phyloP scores from a whole-genome alignment of 2,797 vertebrate species.

The Myioborus miniatus region DNA sequence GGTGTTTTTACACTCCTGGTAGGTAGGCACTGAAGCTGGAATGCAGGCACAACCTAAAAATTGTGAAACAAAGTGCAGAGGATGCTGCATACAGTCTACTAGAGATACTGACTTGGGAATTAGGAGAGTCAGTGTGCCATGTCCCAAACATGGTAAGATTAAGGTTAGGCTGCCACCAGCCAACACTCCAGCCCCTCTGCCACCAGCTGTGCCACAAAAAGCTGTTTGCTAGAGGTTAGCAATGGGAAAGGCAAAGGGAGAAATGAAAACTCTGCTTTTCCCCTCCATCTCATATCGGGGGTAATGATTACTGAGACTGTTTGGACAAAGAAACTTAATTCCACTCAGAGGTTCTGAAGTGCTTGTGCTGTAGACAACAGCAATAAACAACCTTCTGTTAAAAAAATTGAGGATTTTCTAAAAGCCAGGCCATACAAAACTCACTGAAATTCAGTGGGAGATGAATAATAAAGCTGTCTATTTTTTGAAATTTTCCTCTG shows the following conservation, averaged over 20 bases:
- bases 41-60: background rate
- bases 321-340: background rate
- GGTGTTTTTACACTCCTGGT: background rate
- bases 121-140: background rate
- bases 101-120: background rate
- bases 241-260: background rate
- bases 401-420: background rate
- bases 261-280: background rate
- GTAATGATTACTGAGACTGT: background rate
- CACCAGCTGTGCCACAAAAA: background rate
- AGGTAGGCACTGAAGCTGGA: background rate
- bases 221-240: background rate
- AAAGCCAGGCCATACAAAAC: background rate
- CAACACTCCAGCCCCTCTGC: background rate
- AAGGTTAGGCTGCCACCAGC: background rate
- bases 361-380: background rate
- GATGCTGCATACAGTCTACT: background rate
- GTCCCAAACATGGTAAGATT: accelerated
- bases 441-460: background rate
- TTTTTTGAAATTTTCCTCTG: background rate
- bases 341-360: background rate
- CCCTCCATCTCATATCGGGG: background rate
- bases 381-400: background rate
- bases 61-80: background rate
- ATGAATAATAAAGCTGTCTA: background rate